A percentile compares a stretch with the other conserved stretches of the same genome.
Evolutionary conservation across 2,113 vertebrate genomes (phyloP).

Genomic region (human (Homo sapiens)): DNA sequence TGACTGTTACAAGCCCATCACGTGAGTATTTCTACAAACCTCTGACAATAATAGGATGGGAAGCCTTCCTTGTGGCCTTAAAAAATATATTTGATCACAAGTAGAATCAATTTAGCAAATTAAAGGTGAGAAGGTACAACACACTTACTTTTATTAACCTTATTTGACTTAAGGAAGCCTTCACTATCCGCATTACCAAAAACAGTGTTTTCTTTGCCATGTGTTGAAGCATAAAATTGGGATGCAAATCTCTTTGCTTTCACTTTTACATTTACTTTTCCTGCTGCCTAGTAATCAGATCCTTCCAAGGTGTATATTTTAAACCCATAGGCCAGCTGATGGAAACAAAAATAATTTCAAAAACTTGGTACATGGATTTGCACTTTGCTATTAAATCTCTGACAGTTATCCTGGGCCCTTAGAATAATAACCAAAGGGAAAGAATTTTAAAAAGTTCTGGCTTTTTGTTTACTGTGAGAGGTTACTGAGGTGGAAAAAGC

Average conservation of each 20-base stretch:
- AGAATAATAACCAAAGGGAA: slow-evolving; percentile 56
- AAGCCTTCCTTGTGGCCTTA: neutral
- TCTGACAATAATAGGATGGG: neutral
- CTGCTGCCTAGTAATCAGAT: neutral
- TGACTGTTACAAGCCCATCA: neutral
- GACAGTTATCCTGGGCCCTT: slow-evolving; percentile 35
- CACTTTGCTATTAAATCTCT: slow-evolving; percentile 53
- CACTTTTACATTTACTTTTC: neutral
- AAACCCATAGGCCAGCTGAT: slow-evolving; percentile 5
- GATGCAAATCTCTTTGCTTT: neutral
- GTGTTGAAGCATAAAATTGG: neutral
- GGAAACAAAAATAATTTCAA: slow-evolving; percentile 39
- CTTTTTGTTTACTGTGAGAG: slow-evolving; percentile 68
- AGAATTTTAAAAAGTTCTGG: neutral
- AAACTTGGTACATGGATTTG: slow-evolving; percentile 56
- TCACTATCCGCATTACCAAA: neutral
- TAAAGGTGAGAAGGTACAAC: neutral
- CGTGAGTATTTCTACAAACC: neutral
- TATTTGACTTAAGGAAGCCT: neutral
- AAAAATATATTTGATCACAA: neutral
- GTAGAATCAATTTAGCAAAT: neutral
- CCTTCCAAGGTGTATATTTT: slow-evolving; percentile 37
- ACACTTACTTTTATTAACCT: neutral
- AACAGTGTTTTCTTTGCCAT: neutral
- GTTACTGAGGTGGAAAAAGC: slow-evolving; percentile 79